Base-by-base conservation (phyloP, 1,140 invertebrate genomes). In the Nephila pilipes region DNA sequence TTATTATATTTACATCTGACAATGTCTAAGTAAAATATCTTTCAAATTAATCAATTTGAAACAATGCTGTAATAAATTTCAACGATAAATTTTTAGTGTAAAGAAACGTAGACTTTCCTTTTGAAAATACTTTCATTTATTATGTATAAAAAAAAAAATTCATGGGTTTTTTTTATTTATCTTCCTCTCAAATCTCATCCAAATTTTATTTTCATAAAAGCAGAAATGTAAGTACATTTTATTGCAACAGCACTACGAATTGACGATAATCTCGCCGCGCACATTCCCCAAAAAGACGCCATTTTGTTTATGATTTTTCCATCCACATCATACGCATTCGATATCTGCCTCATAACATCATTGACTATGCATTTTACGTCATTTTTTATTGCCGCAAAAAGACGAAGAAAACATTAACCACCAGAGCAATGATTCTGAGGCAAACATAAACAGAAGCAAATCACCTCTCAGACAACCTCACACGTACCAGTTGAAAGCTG, bases 401-500 rank as follows among this genome's bases (percentile, higher is more conserved):
- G 25, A 29, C 65, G 29, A 29, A 29, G 16, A 36, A 29, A 75
- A 36, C 58, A 60, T 60, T 60, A 60, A 60, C 46, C 46, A 60
- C 58, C 58, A 75, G 25, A 3, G 65, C 65, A 75, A 75, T 32
- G 65, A 75, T 75, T 75, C 65, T 14, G 2, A 32, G 65, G 29
- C 16, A 32, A 10, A 25, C 65, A 36, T 75, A 75, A 36, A 75
- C 8, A 29, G 63, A 29, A 65, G 8, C n/a, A 25, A 65, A 65
- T 14, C 69, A 75, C 69, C 25, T 18, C 12, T 32, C 10, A 32
- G 8, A 16, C 29, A 12, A 36, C 65, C 14, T 75, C 69, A 75
- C 69, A 75, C 69, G 69, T 75, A 36, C 69, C 69, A 75, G 69
- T 75, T 36, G 69, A 75, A 75, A 32, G 69, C 69, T 75, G 25